Percentiles rank a stretch among this genome's conserved stretches.
Evolutionary conservation across 2,797 vertebrate species (phyloP).

Genomic region (Galagoides demidoff): DNA sequence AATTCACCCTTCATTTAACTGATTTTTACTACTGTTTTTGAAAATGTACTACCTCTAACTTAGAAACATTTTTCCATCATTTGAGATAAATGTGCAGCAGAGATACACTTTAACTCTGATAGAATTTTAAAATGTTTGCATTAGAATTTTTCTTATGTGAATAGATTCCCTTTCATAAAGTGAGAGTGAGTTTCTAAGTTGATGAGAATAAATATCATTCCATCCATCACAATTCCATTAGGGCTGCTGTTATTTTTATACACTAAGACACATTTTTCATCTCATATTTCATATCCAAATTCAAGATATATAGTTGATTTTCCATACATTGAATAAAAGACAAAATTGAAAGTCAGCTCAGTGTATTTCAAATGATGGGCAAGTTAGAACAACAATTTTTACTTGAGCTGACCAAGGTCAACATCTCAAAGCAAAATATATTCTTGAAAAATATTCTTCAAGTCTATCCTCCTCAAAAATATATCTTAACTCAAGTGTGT

Average conservation of each 20-base stretch:
- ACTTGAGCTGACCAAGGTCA: constrained; percentile 7
- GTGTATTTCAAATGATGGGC: constrained; percentile 10
- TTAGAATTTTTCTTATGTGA: constrained; percentile 19
- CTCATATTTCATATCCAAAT: constrained; percentile 56
- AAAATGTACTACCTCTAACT: not conserved
- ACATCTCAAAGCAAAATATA: constrained; percentile 41
- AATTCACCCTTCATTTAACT: not conserved
- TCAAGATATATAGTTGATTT: constrained; percentile 56
- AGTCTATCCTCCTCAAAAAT: constrained; percentile 52
- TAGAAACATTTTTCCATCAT: not conserved
- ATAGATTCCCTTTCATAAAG: not conserved
- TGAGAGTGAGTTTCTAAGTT: constrained; percentile 39
- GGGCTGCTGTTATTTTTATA: constrained; percentile 51
- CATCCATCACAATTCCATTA: constrained; percentile 58
- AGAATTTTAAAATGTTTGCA: constrained; percentile 22
- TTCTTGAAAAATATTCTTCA: constrained; percentile 47
- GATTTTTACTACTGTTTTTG: not conserved
- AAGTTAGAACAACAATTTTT: constrained; percentile 63
- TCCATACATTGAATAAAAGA: constrained; percentile 33
- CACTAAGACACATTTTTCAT: constrained; percentile 60
- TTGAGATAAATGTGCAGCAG: not conserved
- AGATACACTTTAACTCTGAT: constrained; percentile 18
- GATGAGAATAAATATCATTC: constrained; percentile 47
- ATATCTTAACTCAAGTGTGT: not conserved
- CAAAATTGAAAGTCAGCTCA: constrained; percentile 60